Evolutionary conservation across 2,888 invertebrate genomes (phyloP).

Genomic region (Sclerodermus sp.): DNA sequence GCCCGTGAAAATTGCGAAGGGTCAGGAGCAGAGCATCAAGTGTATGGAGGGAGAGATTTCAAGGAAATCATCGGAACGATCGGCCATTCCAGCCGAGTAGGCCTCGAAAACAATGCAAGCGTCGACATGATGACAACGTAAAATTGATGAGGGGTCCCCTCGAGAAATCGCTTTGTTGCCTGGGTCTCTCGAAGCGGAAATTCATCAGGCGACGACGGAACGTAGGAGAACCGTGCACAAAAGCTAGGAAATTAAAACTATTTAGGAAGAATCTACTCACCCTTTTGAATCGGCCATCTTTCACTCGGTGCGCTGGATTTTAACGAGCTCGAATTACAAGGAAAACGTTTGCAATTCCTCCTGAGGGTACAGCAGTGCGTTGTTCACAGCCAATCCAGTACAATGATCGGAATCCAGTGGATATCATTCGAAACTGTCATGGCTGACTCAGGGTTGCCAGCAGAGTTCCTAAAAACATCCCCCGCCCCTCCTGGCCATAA

Average conservation of each 20-base stretch:
- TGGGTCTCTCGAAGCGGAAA: slow-evolving; percentile 9
- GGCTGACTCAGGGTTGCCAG: slow-evolving; percentile 3
- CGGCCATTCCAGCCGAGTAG: not conserved
- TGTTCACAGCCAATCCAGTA: slow-evolving; percentile 15
- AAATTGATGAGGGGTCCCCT: slow-evolving; percentile 52
- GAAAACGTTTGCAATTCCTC: slow-evolving; percentile 24
- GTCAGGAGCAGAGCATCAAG: too few relatives aligned
- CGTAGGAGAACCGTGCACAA: too few relatives aligned
- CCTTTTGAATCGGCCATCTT: slow-evolving; percentile 52
- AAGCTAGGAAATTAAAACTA: slow-evolving; percentile 1
- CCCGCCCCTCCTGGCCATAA: too few relatives aligned
- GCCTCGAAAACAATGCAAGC: slow-evolving; percentile 30
- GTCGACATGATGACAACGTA: slow-evolving; percentile 59
- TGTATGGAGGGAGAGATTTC: not conserved
- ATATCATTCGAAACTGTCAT: slow-evolving; percentile 28
- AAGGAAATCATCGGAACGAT: not conserved
- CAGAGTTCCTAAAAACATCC: not conserved
- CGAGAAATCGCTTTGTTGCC: slow-evolving; percentile 27
- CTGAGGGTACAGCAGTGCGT: slow-evolving; percentile 20
- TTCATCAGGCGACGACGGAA: too few relatives aligned
- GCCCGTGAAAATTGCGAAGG: too few relatives aligned
- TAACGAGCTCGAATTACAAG: slow-evolving; percentile 27
- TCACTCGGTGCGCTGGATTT: slow-evolving; percentile 18
- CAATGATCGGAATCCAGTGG: slow-evolving; percentile 9
- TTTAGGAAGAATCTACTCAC: slow-evolving; percentile 29